Evolutionary conservation across 1,140 invertebrate species (phyloP).

Genomic region (Microplitis demolitor): DNA sequence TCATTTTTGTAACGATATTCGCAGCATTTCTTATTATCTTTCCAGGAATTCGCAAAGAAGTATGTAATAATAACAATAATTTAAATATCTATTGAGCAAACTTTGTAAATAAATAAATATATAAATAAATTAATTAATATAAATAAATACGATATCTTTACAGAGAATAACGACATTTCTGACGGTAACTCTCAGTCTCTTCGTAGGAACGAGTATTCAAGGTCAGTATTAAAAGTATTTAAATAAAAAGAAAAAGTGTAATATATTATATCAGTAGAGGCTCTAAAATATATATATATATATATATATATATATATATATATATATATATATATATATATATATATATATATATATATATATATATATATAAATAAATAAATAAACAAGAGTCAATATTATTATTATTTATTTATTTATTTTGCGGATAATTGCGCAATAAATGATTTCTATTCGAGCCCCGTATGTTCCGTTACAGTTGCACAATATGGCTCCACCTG

Average conservation of each 20-base stretch:
- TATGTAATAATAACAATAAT: conserved; percentile 12
- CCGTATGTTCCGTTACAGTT: conserved; percentile 67
- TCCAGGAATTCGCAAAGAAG: conserved; percentile 84
- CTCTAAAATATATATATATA: not conserved
- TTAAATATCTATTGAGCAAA: not conserved
- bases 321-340: not conserved
- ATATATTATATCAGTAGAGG: conserved; percentile 14
- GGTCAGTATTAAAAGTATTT: conserved; percentile 67
- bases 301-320: not conserved
- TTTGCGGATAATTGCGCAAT: conserved; percentile 23
- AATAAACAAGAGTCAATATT: no score
- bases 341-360: not conserved
- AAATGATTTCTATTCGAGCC: conserved; percentile 12
- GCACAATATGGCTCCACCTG: conserved; percentile 89
- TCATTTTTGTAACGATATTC: conserved; percentile 88
- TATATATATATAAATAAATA: not conserved
- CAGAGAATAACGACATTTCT: conserved; percentile 91
- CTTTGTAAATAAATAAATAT: not conserved
- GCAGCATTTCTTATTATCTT: conserved; percentile 91
- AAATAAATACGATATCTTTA: conserved; percentile 51
- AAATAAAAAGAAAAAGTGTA: conserved; percentile 7
- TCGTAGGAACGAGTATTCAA: conserved; percentile 89
- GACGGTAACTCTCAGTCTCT: conserved; percentile 87
- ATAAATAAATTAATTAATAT: not conserved
- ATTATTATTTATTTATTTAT: not conserved